These are phyloP conservation scores for Danaus plexippus DNA, from an alignment of 1,140 invertebrate genomes.

Conservation along the genomic window DNA sequence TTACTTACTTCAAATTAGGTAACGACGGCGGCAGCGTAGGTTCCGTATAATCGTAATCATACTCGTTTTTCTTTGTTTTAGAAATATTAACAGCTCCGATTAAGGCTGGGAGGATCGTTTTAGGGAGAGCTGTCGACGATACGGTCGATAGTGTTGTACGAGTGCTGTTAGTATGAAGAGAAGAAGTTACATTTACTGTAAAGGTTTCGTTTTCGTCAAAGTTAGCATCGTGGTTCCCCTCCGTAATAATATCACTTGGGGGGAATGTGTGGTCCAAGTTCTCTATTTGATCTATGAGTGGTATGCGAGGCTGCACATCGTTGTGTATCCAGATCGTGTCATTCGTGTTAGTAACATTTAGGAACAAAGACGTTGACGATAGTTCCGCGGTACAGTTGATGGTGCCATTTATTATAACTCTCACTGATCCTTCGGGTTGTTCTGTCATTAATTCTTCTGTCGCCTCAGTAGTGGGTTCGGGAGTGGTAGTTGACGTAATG, in stretches of 20 bases:
- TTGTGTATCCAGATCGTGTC: constrained; percentile 35
- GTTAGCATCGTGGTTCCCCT: constrained; percentile 35
- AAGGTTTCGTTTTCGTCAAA: constrained; percentile 56
- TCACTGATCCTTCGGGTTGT: constrained; percentile 45
- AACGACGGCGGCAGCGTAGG: constrained; percentile 81
- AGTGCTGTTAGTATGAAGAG: constrained; percentile 44
- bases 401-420: constrained; percentile 59
- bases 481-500: constrained; percentile 10
- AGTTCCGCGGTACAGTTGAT: constrained; percentile 61
- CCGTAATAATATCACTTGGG: constrained; percentile 58
- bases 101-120: constrained; percentile 40
- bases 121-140: constrained; percentile 24
- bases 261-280: constrained; percentile 44
- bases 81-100: constrained; percentile 56
- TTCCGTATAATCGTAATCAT: constrained; percentile 79
- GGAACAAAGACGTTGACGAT: constrained; percentile 45
- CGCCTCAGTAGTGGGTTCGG: constrained; percentile 17
- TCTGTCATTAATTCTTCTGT: constrained; percentile 32
- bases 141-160: constrained; percentile 22
- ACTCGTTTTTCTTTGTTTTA: constrained; percentile 70
- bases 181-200: constrained; percentile 60
- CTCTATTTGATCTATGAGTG: constrained; percentile 31
- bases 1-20: constrained; percentile 77
- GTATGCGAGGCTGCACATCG: constrained; percentile 39
- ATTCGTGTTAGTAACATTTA: constrained; percentile 36